phyloP scores from a whole-genome alignment of 2,113 vertebrate species.

The Tonatia bakeri region DNA sequence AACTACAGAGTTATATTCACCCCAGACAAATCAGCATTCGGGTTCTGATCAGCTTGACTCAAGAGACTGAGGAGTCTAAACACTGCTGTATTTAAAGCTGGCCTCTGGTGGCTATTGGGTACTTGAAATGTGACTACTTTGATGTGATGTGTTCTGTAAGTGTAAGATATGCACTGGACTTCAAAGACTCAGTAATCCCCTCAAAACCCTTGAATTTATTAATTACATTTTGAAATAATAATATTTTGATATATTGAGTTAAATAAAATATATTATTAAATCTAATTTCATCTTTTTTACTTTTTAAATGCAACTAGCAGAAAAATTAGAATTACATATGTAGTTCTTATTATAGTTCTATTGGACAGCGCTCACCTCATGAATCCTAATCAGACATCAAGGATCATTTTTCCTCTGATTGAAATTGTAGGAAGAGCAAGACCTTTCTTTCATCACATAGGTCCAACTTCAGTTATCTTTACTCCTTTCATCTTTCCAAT shows the following conservation, averaged over 20 bases:
- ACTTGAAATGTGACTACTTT: not conserved
- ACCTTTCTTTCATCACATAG: not conserved
- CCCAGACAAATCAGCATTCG: not conserved
- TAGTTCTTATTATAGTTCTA: not conserved
- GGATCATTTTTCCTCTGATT: not conserved
- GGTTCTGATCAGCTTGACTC: not conserved
- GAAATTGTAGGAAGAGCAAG: not conserved
- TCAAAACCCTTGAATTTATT: not conserved
- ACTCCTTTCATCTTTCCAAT: not conserved
- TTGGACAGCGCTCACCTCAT: not conserved
- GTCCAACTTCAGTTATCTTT: not conserved
- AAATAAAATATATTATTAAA: constrained; percentile 13
- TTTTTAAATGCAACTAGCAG: not conserved
- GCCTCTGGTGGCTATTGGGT: not conserved
- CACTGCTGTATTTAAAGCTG: not conserved
- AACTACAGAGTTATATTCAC: constrained; percentile 10
- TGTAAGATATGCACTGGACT: not conserved
- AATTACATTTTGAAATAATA: not conserved
- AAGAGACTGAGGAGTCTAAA: not conserved
- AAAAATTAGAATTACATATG: not conserved
- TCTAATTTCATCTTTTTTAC: not conserved
- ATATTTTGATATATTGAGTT: not conserved
- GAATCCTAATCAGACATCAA: not conserved
- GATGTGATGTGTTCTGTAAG: not conserved
- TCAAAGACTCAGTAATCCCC: not conserved